phyloP scores from a whole-genome alignment of 1,140 invertebrate species.

The Ephestia elutella region DNA sequence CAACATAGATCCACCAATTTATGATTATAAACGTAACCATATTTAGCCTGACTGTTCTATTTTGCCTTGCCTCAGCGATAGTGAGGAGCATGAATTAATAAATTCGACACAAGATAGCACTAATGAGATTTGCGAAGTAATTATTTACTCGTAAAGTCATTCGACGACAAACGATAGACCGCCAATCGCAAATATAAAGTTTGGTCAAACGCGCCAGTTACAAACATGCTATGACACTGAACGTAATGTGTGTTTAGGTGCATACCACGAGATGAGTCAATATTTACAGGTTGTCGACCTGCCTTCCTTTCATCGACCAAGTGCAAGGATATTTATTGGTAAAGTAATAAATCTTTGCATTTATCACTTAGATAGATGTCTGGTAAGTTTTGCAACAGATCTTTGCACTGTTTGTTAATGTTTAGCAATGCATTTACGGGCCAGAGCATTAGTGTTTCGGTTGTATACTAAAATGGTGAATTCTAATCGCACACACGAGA shows the following conservation, averaged over 20 bases:
- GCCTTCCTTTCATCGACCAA: slow-evolving; percentile 22
- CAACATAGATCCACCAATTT: too few relatives aligned
- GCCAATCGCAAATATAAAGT: slow-evolving; percentile 6
- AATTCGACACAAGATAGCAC: too few relatives aligned
- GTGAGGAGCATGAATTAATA: too few relatives aligned
- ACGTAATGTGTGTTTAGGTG: slow-evolving; percentile 31
- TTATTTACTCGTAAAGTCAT: too few relatives aligned
- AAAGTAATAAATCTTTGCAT: slow-evolving; percentile 18
- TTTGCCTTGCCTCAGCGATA: too few relatives aligned
- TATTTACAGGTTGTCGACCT: slow-evolving; percentile 56
- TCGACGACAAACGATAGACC: too few relatives aligned
- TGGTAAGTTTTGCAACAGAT: too few relatives aligned
- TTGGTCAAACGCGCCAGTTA: not conserved
- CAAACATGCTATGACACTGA: not conserved
- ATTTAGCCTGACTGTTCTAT: too few relatives aligned
- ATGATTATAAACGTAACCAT: too few relatives aligned
- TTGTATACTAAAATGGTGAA: slow-evolving; percentile 15
- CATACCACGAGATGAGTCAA: slow-evolving; percentile 48
- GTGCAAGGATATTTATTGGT: slow-evolving; percentile 7
- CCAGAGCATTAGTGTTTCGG: not conserved
- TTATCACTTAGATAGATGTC: too few relatives aligned
- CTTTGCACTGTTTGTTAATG: not conserved
- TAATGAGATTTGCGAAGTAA: too few relatives aligned
- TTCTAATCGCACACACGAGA: slow-evolving; percentile 26
- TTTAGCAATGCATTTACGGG: not conserved